Evolutionary conservation across 2,113 vertebrate species (phyloP), one percentile per base, ranked within the genome.

Genomic region (Abramis brama): DNA sequence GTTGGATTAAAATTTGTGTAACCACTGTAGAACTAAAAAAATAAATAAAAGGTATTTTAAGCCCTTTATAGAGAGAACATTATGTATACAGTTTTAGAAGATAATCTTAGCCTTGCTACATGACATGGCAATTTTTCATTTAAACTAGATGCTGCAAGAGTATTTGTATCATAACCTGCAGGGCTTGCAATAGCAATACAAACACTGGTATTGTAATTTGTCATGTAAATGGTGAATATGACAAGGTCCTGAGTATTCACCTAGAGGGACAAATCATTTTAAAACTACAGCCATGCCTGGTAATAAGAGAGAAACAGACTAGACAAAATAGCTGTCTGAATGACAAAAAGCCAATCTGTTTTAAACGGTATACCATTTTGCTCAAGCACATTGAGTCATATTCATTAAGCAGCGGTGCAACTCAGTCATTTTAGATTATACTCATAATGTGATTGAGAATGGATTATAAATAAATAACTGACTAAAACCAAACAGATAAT

Each of bases 211-310:
- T 75, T 77, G 25, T 74, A 76, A 89, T 92, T 86, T 85, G 74
- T 93, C 89, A 90, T 85, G 83, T 84, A 91, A 92, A 92, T 85
- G 82, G 89, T 86, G 86, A 75, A 66, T 47, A 52, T 86, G 85
- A 89, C 91, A 89, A 87, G 89, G 90, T 91, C 87, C n/a, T 86
- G 85, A 88, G 89, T 89, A 80, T 89, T 89, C 86, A 75, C 84
- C 87, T 60, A 77, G 60, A n/a, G 21, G 73, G 81, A 89, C 83
- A 84, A 87, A 87, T 90, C 85, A 47, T 36, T 89, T 83, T 83
- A 30, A 81, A 86, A 80, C 27, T 79, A 47, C 45, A 68, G 47
- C 59, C 43, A 75, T 81, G 83, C 52, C 88, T 79, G 80, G 64
- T 88, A 85, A 85, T 88, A 85, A 19, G 30, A 85, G 23, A 52